A percentile compares a stretch with the other conserved stretches of the same genome.
These are phyloP conservation scores for Nestor notabilis DNA, from an alignment of 2,113 vertebrate genomes.

Conservation along the genomic window DNA sequence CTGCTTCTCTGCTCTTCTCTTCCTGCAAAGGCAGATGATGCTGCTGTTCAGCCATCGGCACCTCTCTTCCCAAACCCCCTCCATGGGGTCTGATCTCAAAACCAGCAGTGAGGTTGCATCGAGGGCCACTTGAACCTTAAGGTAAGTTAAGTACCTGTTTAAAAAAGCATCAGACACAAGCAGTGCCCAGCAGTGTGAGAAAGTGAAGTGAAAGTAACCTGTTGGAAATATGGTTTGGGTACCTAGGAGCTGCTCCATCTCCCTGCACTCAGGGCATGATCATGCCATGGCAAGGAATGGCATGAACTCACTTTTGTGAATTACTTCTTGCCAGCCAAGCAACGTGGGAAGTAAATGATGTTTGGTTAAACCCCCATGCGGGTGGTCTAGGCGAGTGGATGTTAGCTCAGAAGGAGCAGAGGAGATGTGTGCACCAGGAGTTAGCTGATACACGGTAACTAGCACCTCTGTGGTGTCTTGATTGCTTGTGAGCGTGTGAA, in stretches of 20 bases:
- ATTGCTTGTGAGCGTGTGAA: neutral
- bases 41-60: neutral
- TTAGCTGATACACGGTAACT: fast-evolving
- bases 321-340: neutral
- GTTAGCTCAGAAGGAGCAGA: neutral
- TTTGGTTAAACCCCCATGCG: neutral
- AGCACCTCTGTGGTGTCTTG: neutral
- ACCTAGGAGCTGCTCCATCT: neutral
- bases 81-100: neutral
- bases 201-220: neutral
- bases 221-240: neutral
- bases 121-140: neutral
- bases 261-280: neutral
- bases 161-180: neutral
- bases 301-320: neutral
- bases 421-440: neutral
- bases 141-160: neutral
- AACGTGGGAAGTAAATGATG: neutral
- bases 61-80: neutral
- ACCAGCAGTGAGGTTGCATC: neutral
- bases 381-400: neutral
- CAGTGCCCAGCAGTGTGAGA: neutral
- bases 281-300: neutral
- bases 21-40: neutral
- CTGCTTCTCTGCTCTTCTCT: neutral